Percentiles rank a stretch among this genome's conserved stretches.
Conservation (phyloP, 1,140 invertebrate species). For the Diuraphis noxia region DNA sequence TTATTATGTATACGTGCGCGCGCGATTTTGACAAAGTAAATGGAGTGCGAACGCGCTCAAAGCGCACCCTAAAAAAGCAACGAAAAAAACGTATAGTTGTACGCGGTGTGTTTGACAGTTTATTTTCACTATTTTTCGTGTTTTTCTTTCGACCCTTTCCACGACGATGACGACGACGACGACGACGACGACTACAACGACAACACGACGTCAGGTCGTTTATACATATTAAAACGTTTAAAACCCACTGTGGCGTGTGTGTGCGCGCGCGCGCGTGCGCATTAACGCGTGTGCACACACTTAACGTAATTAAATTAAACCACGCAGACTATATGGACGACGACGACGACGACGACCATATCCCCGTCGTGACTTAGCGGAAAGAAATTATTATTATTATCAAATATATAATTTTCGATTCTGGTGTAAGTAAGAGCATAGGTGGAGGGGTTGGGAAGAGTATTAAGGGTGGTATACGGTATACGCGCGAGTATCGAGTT, state of each 20-base stretch:
- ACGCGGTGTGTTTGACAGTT: constrained; percentile 49
- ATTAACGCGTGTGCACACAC: constrained; percentile 5
- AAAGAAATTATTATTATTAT: constrained; percentile 1
- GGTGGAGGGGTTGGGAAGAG: neutral
- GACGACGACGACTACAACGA: neutral
- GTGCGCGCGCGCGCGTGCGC: neutral
- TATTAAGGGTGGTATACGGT: neutral
- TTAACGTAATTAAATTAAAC: constrained; percentile 53
- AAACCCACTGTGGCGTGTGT: constrained; percentile 40
- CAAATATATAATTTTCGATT: neutral
- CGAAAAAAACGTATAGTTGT: neutral
- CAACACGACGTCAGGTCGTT: constrained; percentile 43
- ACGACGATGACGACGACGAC: neutral
- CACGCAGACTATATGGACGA: neutral
- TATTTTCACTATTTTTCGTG: constrained; percentile 39
- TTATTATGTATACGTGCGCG: constrained; percentile 4
- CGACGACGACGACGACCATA: neutral
- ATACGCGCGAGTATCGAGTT: constrained; percentile 21
- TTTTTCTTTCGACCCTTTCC: neutral
- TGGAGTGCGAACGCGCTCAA: constrained; percentile 35
- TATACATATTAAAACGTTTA: constrained; percentile 51
- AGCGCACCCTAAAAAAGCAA: neutral
- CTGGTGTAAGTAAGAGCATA: neutral
- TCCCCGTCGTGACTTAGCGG: neutral
- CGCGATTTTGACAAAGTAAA: constrained; percentile 52